Percentiles rank a stretch among this genome's conserved stretches.
These are phyloP conservation scores for Oreochromis aureus DNA, from an alignment of 2,113 vertebrate genomes.

Conservation along the genomic window DNA sequence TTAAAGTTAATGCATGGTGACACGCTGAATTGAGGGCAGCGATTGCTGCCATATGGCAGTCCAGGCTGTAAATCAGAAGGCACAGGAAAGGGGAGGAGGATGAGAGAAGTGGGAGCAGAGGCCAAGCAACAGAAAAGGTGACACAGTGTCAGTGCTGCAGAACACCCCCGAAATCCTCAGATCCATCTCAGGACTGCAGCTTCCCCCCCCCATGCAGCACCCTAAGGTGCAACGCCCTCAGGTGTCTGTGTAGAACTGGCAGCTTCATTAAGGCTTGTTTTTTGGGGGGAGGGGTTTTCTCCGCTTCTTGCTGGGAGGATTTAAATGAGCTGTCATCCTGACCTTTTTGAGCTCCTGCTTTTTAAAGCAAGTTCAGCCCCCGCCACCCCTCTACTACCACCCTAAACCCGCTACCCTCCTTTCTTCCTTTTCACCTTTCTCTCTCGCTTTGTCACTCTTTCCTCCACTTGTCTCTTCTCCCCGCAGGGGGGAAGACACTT, in stretches of 20 bases:
- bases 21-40: slow-evolving; percentile 68
- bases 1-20: slow-evolving; percentile 73
- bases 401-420: slow-evolving; percentile 21
- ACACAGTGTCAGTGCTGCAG: slow-evolving; percentile 12
- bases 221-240: slow-evolving; percentile 54
- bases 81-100: not conserved
- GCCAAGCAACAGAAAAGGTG: slow-evolving; percentile 29
- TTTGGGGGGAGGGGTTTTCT: not conserved
- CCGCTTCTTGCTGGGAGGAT: slow-evolving; percentile 57
- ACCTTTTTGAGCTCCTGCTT: slow-evolving; percentile 71
- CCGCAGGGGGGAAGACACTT: slow-evolving; percentile 54
- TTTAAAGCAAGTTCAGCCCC: slow-evolving; percentile 54
- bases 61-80: slow-evolving; percentile 60
- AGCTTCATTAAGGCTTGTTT: slow-evolving; percentile 67
- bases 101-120: not conserved
- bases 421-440: slow-evolving; percentile 44
- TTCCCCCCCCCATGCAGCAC: slow-evolving; percentile 33
- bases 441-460: slow-evolving; percentile 56
- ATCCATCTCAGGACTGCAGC: slow-evolving; percentile 2
- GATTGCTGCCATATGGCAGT: slow-evolving; percentile 71
- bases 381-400: not conserved
- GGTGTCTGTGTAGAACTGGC: slow-evolving; percentile 58
- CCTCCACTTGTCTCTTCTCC: slow-evolving; percentile 49
- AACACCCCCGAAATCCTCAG: not conserved
- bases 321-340: slow-evolving; percentile 78